Percentiles rank a stretch among this genome's conserved stretches.
Conservation (phyloP, 2,113 vertebrate genomes). For the Nycticorax nycticorax region DNA sequence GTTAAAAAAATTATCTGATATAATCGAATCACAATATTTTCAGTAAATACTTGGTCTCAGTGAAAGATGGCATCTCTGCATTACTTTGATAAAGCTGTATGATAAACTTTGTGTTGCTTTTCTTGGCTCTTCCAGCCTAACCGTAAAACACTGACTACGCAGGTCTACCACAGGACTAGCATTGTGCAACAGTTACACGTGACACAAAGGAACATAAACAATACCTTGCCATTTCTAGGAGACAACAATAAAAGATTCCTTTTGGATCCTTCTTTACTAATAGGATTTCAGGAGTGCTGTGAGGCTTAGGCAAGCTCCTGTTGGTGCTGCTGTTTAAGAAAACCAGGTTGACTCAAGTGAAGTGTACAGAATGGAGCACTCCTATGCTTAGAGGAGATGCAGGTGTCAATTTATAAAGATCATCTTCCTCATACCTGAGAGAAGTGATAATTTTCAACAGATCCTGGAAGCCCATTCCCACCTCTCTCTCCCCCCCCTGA, state of each 20-base stretch:
- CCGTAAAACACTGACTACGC: neutral
- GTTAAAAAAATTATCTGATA: neutral
- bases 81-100: neutral
- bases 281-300: neutral
- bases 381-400: neutral
- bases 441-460: neutral
- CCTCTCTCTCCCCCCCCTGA: neutral
- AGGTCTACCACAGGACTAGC: neutral
- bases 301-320: neutral
- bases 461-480: neutral
- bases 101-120: constrained; percentile 15
- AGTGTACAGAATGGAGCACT: neutral
- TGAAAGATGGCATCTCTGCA: neutral
- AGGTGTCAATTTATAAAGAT: neutral
- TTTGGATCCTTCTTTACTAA: neutral
- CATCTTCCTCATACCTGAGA: neutral
- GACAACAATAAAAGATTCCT: neutral
- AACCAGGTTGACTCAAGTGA: neutral
- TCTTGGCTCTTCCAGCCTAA: constrained; percentile 2
- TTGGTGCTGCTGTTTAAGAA: neutral
- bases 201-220: neutral
- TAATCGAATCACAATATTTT: constrained; percentile 17
- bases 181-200: neutral
- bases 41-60: neutral
- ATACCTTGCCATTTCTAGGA: neutral